A percentile compares a stretch with the other conserved stretches of the same genome.
Evolutionary conservation across 2,113 vertebrate genomes (phyloP).

Genomic region (Gasterosteus nipponicus): DNA sequence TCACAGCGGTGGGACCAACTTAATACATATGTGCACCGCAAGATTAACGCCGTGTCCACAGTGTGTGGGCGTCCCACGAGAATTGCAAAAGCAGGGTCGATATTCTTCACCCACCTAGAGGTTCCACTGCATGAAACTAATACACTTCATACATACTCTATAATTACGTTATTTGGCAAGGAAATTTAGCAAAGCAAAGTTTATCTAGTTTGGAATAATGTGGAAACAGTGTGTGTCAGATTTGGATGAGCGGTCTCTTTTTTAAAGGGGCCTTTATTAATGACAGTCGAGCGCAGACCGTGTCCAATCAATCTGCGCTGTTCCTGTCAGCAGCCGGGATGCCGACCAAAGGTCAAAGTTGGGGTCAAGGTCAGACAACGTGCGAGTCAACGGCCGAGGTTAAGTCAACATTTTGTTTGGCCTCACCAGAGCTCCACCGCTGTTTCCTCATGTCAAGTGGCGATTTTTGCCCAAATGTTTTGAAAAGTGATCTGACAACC

Average conservation of each 20-base stretch:
- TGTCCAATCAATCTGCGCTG: slow-evolving; percentile 42
- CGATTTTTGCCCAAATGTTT: slow-evolving; percentile 1
- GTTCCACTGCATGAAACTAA: slow-evolving; percentile 36
- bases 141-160: slow-evolving; percentile 33
- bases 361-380: slow-evolving; percentile 27
- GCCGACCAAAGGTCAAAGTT: slow-evolving; percentile 47
- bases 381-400: slow-evolving; percentile 14
- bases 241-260: slow-evolving; percentile 14
- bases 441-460: neutral
- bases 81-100: slow-evolving; percentile 42
- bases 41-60: slow-evolving; percentile 59
- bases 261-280: slow-evolving; percentile 36
- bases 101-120: slow-evolving; percentile 60
- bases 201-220: neutral
- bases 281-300: slow-evolving; percentile 18
- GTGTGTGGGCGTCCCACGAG: slow-evolving; percentile 57
- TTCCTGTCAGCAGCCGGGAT: slow-evolving; percentile 9
- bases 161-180: slow-evolving; percentile 14
- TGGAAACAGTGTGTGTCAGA: neutral
- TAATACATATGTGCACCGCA: slow-evolving; percentile 56
- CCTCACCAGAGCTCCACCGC: neutral
- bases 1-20: slow-evolving; percentile 44
- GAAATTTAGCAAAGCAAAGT: neutral
- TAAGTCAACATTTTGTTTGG: slow-evolving; percentile 51
- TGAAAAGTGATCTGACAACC: neutral